Evolutionary conservation across 2,797 vertebrate species (phyloP), one percentile per base, ranked within the genome.

Genomic region (Cossypha dichroa): DNA sequence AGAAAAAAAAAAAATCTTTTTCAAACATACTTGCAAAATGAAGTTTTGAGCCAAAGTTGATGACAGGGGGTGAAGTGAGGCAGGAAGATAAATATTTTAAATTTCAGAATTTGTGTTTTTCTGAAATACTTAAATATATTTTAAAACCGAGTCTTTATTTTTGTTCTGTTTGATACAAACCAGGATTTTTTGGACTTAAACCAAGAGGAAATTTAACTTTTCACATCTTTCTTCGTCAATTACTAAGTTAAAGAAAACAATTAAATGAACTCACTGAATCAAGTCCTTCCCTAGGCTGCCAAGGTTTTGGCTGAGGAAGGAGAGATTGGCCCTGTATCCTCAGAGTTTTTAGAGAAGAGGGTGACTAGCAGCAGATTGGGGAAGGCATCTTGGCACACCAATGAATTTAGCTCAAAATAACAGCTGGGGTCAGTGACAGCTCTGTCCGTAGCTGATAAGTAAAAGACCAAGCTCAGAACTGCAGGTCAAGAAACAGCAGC

Each of bases 401-500:
- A 46, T 43, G 75, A 81, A 62, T 92, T 85, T 51, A 82, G 80
- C 72, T 59, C 1, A 1, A 13, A 63, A 29, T 45, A 60, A 25
- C 70, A 81, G 59, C 59, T 14, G 49, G 25, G 73, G 62, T 93
- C 92, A 51, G 33, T 41, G 58, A 49, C 82, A 70, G 67, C 80
- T 82, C 92, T 92, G 76, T 49, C 85, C 77, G 82, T 3, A 28
- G 74, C 80, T 74, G 95, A 93, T 91, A 86, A 94, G 72, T 43
- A 19, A 63, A 79, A 92, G 85, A 92, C 77, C 64, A 75, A 78
- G 79, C 90, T 93, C 67, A 67, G 74, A 90, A 40, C 56, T 46
- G 54, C 55, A 34, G 87, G 89, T 91, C 83, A 84, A 60, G 93
- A 60, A 92, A 68, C 73, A 91, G 95, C 90, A 68, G 88, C 45